Evolutionary conservation across 2,888 invertebrate species (phyloP).

Genomic region (Nomada lathburiana): DNA sequence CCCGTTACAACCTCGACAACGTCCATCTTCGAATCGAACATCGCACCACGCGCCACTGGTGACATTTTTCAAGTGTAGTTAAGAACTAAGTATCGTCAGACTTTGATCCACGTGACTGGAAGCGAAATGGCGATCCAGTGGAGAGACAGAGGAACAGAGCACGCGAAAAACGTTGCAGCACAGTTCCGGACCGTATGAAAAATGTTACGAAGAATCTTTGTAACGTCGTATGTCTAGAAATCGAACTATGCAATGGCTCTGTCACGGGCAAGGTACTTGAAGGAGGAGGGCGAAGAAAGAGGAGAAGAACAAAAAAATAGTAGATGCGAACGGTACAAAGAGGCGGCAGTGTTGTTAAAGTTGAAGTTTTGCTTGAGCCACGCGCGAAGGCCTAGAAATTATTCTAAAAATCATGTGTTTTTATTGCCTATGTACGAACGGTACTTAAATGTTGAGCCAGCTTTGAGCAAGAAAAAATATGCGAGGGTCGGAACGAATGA

Average conservation of each 20-base stretch:
- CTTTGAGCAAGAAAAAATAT: not conserved
- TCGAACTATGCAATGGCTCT: not conserved
- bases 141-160: not conserved
- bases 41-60: slow-evolving; percentile 76
- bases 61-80: slow-evolving; percentile 78
- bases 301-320: not conserved
- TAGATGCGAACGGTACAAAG: slow-evolving; percentile 16
- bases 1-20: slow-evolving; percentile 66
- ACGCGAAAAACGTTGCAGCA: not conserved
- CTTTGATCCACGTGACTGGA: not conserved
- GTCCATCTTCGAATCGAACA: slow-evolving; percentile 76
- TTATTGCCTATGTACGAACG: slow-evolving; percentile 40
- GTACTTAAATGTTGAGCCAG: slow-evolving; percentile 17
- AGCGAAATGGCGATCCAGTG: not conserved
- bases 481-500: not conserved
- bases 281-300: not conserved
- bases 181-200: slow-evolving; percentile 14
- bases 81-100: slow-evolving; percentile 2
- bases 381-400: slow-evolving; percentile 49
- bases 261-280: not conserved
- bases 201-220: not conserved
- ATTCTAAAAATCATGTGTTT: slow-evolving; percentile 56
- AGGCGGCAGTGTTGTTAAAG: slow-evolving; percentile 27
- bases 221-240: not conserved
- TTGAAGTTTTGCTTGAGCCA: slow-evolving; percentile 41